Conservation (phyloP, 2,888 invertebrate genomes). For the Microctonus brassicae region DNA sequence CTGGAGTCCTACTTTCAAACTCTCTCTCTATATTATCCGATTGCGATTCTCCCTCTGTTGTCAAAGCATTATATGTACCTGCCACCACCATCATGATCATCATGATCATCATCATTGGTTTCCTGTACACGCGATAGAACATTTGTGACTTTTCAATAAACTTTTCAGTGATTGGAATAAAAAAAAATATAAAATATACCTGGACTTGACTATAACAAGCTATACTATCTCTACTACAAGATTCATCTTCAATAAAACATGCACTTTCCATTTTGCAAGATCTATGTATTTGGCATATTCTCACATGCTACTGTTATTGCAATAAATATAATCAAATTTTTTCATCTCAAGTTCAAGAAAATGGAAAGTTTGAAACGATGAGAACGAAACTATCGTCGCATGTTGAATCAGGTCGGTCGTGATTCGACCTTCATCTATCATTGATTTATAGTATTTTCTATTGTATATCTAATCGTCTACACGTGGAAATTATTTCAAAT, state of each 20-base stretch:
- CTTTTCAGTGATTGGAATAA: too few relatives aligned
- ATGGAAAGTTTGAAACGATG: constrained; percentile 49
- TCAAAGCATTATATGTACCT: constrained; percentile 38
- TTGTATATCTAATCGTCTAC: background rate
- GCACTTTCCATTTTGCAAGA: background rate
- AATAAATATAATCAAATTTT: constrained; percentile 4
- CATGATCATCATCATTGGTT: background rate
- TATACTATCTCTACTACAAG: background rate
- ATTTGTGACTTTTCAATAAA: too few relatives aligned
- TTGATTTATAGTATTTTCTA: constrained; percentile 15
- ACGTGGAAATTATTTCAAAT: background rate
- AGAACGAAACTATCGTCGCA: background rate
- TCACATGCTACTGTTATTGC: background rate
- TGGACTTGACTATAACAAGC: background rate
- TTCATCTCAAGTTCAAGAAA: constrained; percentile 52
- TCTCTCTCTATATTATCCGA: constrained; percentile 62
- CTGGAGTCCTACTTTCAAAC: constrained; percentile 68
- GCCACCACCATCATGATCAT: constrained; percentile 27
- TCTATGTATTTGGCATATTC: background rate
- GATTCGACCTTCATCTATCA: constrained; percentile 30
- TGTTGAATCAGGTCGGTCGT: constrained; percentile 40
- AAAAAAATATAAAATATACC: too few relatives aligned
- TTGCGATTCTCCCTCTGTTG: constrained; percentile 53
- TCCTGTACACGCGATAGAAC: background rate
- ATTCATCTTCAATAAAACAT: background rate